Evolutionary conservation across 2,113 vertebrate species (phyloP).

Genomic region (Osmerus mordax): DNA sequence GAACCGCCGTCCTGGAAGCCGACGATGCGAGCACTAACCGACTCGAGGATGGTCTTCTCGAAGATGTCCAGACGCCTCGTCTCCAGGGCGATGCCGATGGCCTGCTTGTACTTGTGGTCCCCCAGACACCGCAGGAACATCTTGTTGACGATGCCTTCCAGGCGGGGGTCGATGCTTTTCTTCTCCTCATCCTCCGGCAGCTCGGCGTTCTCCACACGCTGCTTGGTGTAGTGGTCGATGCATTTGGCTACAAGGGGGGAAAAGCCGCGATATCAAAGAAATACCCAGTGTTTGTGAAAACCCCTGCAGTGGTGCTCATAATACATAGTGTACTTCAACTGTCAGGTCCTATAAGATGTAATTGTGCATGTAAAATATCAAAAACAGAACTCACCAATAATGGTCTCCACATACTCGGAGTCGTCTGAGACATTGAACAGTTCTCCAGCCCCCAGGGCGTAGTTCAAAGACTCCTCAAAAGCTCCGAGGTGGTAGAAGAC

Average conservation of each 20-base stretch:
- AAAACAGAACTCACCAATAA: slow-evolving; percentile 82
- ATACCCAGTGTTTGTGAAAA: neutral
- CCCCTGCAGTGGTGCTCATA: too few relatives aligned
- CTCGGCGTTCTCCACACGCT: slow-evolving; percentile 94
- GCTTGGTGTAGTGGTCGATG: slow-evolving; percentile 97
- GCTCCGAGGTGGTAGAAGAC: slow-evolving; percentile 98
- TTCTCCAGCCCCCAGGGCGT: slow-evolving; percentile 95
- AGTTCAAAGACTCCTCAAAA: slow-evolving; percentile 98
- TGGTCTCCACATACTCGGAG: slow-evolving; percentile 98
- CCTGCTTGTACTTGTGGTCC: slow-evolving; percentile 98
- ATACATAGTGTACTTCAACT: too few relatives aligned
- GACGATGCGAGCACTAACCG: slow-evolving; percentile 45
- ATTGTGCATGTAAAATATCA: neutral
- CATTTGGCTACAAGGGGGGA: slow-evolving; percentile 83
- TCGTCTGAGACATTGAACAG: slow-evolving; percentile 98
- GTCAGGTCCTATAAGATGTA: neutral
- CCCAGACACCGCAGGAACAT: slow-evolving; percentile 97
- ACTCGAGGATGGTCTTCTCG: slow-evolving; percentile 91
- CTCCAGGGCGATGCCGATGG: slow-evolving; percentile 94
- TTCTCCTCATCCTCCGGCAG: slow-evolving; percentile 90
- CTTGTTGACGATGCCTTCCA: slow-evolving; percentile 98
- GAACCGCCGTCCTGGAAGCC: neutral
- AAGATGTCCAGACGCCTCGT: slow-evolving; percentile 93
- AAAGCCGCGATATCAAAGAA: neutral
- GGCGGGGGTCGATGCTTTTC: slow-evolving; percentile 89